Base-by-base conservation (phyloP, 2,797 vertebrate genomes). In the Sebastes iracundus region DNA sequence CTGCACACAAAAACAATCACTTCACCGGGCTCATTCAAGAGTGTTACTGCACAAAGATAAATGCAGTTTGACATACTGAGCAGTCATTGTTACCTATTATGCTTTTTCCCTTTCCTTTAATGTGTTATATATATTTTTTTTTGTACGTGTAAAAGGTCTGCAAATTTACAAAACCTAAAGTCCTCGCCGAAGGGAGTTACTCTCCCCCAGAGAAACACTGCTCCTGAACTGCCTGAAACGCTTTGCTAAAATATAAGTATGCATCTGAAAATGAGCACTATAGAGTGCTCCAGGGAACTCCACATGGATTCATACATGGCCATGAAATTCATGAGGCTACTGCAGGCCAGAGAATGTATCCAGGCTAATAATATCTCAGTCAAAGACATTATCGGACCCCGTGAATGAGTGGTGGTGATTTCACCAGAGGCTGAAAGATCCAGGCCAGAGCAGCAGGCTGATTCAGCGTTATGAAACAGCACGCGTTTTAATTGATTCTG, bases 301-400 rank as follows among this genome's bases (percentile, higher is more conserved):
- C 49, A 52, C 49, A n/a, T 52, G 46, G 46, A 52, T 52, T 52
- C 18, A n/a, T 13, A 12, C n/a, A 42, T 30, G 49, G 10, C 28
- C 8, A 30, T 2, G 5, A 46, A 72, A 77, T 73, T 32, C 22
- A 72, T 38, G 4, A 69, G 70, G 28, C 56, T 20, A 23, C 28
- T 66, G 25, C 18, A 55, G 49, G 58, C 23, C n/a, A 73, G 60
- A 28, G 14, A 64, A 22, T 27, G 10, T 56, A 52, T 56, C 22
- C 59, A 27, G 32, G 32, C 28, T 77, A 30, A 65, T 69, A 70
- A 70, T 82, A 64, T 69, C 46, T 42, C 27, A 66, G 32, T 28
- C 20, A 49, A 38, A 60, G 7, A 60, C 32, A 25, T 72, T 22
- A 46, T 56, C 33, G 64, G 42, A 59, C 46, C 20, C 7, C 0